Evolutionary conservation across 2,888 invertebrate genomes (phyloP).

Genomic region (Plagodis dolabraria): DNA sequence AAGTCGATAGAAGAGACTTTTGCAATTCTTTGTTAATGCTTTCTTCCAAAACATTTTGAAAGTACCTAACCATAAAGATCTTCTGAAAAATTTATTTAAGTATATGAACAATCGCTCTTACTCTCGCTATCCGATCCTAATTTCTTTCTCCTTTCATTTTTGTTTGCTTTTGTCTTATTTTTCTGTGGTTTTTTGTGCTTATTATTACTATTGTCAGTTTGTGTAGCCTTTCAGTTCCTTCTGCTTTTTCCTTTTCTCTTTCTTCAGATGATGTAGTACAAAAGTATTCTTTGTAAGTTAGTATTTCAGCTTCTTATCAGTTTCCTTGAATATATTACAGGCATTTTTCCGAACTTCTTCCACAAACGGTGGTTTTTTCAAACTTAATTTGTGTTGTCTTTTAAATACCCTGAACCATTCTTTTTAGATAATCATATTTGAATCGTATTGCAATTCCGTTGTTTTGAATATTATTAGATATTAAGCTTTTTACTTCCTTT

Average conservation of each 20-base stretch:
- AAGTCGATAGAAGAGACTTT: too few species aligned
- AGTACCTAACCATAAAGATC: too few species aligned
- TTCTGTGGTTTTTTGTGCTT: too few species aligned
- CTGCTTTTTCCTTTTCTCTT: constrained; percentile 19
- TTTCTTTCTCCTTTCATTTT: constrained; percentile 8
- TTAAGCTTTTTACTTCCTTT: too few species aligned
- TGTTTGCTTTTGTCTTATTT: too few species aligned
- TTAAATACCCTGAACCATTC: constrained; percentile 43
- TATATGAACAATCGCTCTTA: not conserved
- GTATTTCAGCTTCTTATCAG: constrained; percentile 6
- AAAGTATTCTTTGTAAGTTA: constrained; percentile 24
- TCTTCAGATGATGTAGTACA: constrained; percentile 19
- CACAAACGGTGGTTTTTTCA: too few species aligned
- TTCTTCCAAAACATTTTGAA: too few species aligned
- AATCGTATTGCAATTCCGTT: constrained; percentile 44
- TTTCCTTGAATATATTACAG: constrained; percentile 21
- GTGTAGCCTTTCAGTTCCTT: not conserved
- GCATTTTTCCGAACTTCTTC: too few species aligned
- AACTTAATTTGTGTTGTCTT: constrained; percentile 33
- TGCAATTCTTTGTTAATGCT: too few species aligned
- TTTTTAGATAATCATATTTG: constrained; percentile 40
- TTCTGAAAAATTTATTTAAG: too few species aligned
- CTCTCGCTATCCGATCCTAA: constrained; percentile 19
- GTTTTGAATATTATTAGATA: constrained; percentile 28
- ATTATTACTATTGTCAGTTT: too few species aligned